These are phyloP conservation scores for Mycteria americana DNA, from an alignment of 2,797 vertebrate genomes.

Conservation along the genomic window DNA sequence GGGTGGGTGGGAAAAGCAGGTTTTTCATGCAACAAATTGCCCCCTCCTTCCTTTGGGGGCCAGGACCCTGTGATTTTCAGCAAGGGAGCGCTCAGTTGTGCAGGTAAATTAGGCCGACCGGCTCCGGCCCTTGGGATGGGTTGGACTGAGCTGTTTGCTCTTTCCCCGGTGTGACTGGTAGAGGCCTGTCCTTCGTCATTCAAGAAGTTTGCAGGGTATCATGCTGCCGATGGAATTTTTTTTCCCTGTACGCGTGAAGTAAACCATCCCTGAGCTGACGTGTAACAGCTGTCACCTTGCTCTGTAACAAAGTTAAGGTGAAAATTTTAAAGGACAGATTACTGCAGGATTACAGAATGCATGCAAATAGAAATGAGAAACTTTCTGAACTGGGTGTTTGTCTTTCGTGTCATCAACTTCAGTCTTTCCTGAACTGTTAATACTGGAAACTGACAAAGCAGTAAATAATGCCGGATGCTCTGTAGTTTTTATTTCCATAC, in stretches of 20 bases:
- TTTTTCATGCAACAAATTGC: not conserved
- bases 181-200: not conserved
- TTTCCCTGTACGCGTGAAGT: not conserved
- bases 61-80: not conserved
- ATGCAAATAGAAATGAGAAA: not conserved
- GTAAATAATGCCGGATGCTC: not conserved
- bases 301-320: not conserved
- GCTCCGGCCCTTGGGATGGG: not conserved
- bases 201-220: not conserved
- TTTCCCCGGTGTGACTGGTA: not conserved
- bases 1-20: not conserved
- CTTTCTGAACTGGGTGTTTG: not conserved
- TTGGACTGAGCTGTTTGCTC: not conserved
- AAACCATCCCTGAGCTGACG: not conserved
- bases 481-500: not conserved
- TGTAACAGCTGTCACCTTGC: not conserved
- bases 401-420: fast-evolving
- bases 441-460: not conserved
- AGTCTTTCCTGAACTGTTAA: not conserved
- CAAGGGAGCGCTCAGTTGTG: not conserved
- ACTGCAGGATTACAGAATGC: not conserved
- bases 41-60: not conserved
- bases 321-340: not conserved
- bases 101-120: not conserved
- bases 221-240: not conserved